Evolutionary conservation across 2,888 invertebrate genomes (phyloP).

Genomic region (Drosophila pullipes): DNA sequence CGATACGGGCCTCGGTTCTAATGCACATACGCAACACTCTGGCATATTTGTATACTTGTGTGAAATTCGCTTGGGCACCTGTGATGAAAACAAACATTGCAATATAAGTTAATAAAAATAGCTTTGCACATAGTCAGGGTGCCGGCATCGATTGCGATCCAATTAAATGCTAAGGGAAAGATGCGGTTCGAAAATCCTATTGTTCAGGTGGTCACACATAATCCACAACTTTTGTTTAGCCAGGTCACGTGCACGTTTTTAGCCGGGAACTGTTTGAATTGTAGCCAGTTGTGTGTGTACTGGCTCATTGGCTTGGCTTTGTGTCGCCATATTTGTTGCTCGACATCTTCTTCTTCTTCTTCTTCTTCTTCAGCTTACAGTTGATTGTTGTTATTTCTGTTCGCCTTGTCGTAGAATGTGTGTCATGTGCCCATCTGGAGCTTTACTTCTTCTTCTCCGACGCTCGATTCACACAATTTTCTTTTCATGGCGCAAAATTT

Average conservation of each 20-base stretch:
- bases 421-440: constrained; percentile 16
- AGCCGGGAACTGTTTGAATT: constrained; percentile 5
- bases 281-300: background rate
- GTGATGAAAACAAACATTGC: constrained; percentile 25
- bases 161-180: constrained; percentile 49
- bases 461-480: constrained; percentile 66
- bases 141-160: constrained; percentile 58
- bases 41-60: constrained; percentile 21
- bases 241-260: constrained; percentile 64
- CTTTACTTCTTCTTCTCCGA: background rate
- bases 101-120: constrained; percentile 67
- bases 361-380: background rate
- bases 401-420: constrained; percentile 8
- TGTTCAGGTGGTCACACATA: constrained; percentile 34
- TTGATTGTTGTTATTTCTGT: constrained; percentile 23
- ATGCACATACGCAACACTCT: background rate
- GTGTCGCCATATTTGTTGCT: constrained; percentile 41
- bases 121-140: constrained; percentile 32
- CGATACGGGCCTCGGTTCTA: background rate
- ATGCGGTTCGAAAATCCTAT: background rate
- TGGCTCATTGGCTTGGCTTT: constrained; percentile 37
- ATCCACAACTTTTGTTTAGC: constrained; percentile 40
- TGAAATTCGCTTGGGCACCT: constrained; percentile 9
- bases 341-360: background rate
- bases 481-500: constrained; percentile 54